A percentile compares a stretch with the other conserved stretches of the same genome.
These are phyloP conservation scores for Dreissena polymorpha DNA, from an alignment of 1,140 invertebrate genomes.

Conservation along the genomic window DNA sequence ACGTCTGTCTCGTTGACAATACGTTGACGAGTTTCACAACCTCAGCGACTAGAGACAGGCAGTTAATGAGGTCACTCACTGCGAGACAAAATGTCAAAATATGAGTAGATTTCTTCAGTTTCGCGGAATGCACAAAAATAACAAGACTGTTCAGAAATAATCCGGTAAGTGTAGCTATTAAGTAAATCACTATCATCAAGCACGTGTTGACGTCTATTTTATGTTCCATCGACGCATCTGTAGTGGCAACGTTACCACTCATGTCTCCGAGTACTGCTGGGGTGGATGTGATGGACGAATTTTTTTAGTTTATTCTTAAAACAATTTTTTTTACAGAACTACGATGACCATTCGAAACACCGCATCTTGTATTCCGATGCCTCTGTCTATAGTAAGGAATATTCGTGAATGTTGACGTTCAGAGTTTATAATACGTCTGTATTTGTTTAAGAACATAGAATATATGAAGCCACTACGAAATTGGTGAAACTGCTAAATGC, in stretches of 20 bases:
- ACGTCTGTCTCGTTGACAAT: background rate
- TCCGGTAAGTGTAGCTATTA: slow-evolving; percentile 4
- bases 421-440: too few species aligned
- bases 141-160: slow-evolving; percentile 28
- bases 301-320: background rate
- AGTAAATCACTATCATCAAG: slow-evolving; percentile 4
- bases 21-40: background rate
- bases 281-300: background rate
- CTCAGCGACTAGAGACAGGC: slow-evolving; percentile 3
- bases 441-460: too few species aligned
- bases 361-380: too few species aligned
- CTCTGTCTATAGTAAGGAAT: background rate
- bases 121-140: slow-evolving; percentile 9
- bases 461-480: too few species aligned
- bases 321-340: background rate
- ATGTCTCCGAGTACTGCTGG: background rate
- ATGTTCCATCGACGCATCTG: background rate
- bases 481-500: too few species aligned
- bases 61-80: slow-evolving; percentile 16
- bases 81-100: slow-evolving; percentile 21
- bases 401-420: background rate
- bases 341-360: too few species aligned
- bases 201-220: background rate
- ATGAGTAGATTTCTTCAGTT: slow-evolving; percentile 29
- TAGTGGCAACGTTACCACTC: background rate